Conservation (phyloP, 1,140 invertebrate species). For the Drosophila sp. region DNA sequence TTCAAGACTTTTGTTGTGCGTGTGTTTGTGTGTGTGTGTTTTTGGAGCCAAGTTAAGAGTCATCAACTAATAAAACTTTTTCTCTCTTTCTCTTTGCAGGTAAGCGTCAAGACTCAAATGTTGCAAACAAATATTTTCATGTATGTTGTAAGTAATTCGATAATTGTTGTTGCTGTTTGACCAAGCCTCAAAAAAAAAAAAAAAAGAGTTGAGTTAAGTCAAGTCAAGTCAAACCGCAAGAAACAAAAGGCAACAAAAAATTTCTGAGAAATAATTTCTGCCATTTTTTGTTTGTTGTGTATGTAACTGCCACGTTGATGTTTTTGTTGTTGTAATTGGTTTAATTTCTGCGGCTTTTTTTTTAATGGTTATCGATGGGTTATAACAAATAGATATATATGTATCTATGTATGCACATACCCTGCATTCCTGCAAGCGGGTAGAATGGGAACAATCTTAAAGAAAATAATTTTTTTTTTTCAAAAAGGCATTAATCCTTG, state of each 20-base stretch:
- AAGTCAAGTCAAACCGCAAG: conserved; percentile 45
- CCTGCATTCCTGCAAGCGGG: not conserved
- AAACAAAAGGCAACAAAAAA: conserved; percentile 45
- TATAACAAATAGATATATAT: conserved; percentile 26
- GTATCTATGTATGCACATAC: not conserved
- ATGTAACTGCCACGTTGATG: not conserved
- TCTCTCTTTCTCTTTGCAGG: conserved; percentile 60
- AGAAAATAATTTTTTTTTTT: too few relatives aligned
- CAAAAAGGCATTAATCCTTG: too few relatives aligned
- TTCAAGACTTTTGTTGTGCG: conserved; percentile 34
- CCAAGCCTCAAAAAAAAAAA: conserved; percentile 41
- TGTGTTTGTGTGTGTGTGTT: not conserved
- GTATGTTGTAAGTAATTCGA: conserved; percentile 45
- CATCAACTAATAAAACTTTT: conserved; percentile 51
- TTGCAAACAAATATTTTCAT: conserved; percentile 27
- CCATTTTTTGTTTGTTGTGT: not conserved
- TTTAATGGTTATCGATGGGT: conserved; percentile 60
- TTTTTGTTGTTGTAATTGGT: conserved; percentile 31
- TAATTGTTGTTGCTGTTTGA: conserved; percentile 45
- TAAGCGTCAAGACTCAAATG: conserved; percentile 49
- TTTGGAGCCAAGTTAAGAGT: conserved; percentile 27
- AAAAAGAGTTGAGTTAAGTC: not conserved
- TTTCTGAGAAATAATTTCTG: conserved; percentile 61
- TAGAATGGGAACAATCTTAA: not conserved
- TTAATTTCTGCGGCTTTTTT: conserved; percentile 60